A percentile compares a stretch with the other conserved stretches of the same genome.
These are phyloP conservation scores for Lithobates pipiens DNA, from an alignment of 2,797 vertebrate species.

Conservation along the genomic window DNA sequence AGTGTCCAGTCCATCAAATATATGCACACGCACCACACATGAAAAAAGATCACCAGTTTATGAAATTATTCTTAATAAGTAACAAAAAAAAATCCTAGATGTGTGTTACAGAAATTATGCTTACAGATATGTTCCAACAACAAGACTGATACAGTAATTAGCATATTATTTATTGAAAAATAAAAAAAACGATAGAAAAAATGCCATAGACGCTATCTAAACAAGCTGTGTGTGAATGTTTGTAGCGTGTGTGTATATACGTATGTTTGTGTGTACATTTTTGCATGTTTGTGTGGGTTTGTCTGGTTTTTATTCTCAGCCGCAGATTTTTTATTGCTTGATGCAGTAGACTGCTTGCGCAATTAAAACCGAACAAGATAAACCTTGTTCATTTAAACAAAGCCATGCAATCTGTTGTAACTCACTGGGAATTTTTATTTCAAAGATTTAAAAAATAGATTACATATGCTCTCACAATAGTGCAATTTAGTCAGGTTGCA, in stretches of 20 bases:
- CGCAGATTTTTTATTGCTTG: background rate
- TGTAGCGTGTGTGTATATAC: too few relatives aligned
- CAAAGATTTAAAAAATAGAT: background rate
- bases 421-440: background rate
- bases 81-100: background rate
- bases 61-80: slow-evolving; percentile 30
- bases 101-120: background rate
- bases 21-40: slow-evolving; percentile 20
- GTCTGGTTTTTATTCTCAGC: background rate
- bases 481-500: background rate
- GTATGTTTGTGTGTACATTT: too few relatives aligned
- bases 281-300: background rate
- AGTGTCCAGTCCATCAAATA: slow-evolving; percentile 52
- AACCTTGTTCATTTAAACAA: background rate
- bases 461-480: background rate
- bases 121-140: background rate
- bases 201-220: too few relatives aligned
- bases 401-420: background rate
- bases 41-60: slow-evolving; percentile 31
- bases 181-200: too few relatives aligned
- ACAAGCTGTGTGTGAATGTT: too few relatives aligned
- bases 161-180: slow-evolving; percentile 11
- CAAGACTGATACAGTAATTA: slow-evolving; percentile 14
- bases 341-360: too few relatives aligned
- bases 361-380: background rate